These are phyloP conservation scores for Thecocarcelia acutangulata DNA, from an alignment of 2,888 invertebrate species.

Conservation along the genomic window DNA sequence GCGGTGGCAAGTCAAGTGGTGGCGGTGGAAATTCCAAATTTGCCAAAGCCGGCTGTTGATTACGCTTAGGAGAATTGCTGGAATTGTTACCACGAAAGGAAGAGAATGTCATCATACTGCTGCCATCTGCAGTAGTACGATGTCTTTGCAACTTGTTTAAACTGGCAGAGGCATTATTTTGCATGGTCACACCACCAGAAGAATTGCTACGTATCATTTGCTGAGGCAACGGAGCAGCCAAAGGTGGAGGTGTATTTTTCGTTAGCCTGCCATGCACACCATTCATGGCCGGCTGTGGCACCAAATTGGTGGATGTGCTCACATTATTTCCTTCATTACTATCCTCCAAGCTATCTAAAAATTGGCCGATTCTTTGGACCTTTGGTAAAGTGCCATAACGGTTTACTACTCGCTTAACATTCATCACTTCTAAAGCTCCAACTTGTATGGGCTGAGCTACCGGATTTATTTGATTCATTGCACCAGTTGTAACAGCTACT, in stretches of 20 bases:
- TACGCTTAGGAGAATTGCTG: slow-evolving; percentile 87
- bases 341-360: slow-evolving; percentile 94
- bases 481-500: slow-evolving; percentile 69
- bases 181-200: slow-evolving; percentile 89
- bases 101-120: slow-evolving; percentile 81
- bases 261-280: slow-evolving; percentile 61
- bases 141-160: slow-evolving; percentile 83
- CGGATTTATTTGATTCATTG: slow-evolving; percentile 53
- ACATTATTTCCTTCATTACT: slow-evolving; percentile 79
- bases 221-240: slow-evolving; percentile 77
- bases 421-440: slow-evolving; percentile 96
- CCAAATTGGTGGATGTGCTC: slow-evolving; percentile 41
- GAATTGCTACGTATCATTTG: slow-evolving; percentile 96
- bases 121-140: slow-evolving; percentile 82
- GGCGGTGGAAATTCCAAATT: slow-evolving; percentile 95
- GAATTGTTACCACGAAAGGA: slow-evolving; percentile 85
- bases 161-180: slow-evolving; percentile 84
- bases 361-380: slow-evolving; percentile 97
- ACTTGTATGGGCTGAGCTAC: slow-evolving; percentile 86
- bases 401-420: slow-evolving; percentile 96
- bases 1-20: slow-evolving; percentile 90
- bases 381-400: slow-evolving; percentile 98
- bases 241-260: slow-evolving; percentile 36
- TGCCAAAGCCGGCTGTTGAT: slow-evolving; percentile 88
- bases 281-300: slow-evolving; percentile 70